phyloP scores from a whole-genome alignment of 2,888 invertebrate species.

The Ceramica pisi region DNA sequence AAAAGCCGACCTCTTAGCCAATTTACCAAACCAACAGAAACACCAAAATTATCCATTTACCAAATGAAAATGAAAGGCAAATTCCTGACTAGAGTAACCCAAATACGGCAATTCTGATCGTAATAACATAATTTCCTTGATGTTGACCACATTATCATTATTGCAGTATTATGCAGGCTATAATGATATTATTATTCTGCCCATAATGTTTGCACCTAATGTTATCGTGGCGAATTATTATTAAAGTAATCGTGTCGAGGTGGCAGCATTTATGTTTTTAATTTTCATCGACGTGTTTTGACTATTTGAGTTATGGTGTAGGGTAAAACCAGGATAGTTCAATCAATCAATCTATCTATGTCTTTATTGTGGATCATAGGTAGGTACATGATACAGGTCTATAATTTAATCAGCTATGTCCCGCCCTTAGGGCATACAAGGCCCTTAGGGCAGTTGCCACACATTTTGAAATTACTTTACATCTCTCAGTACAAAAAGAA shows the following conservation, averaged over 20 bases:
- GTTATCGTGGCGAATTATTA: slow-evolving; percentile 5
- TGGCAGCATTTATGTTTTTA: not conserved
- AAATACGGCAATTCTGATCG: slow-evolving; percentile 11
- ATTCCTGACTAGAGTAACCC: slow-evolving; percentile 41
- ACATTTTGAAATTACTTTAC: too few relatives aligned
- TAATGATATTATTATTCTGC: slow-evolving; percentile 17
- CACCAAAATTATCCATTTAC: slow-evolving; percentile 18
- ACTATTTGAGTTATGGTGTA: too few relatives aligned
- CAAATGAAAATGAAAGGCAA: slow-evolving; percentile 24
- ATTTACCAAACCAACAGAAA: not conserved
- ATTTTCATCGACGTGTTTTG: not conserved
- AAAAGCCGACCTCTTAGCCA: not conserved
- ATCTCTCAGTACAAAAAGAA: too few relatives aligned
- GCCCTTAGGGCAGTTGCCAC: too few relatives aligned
- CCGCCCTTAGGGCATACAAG: too few relatives aligned
- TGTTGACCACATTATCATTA: slow-evolving; percentile 30
- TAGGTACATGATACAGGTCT: too few relatives aligned
- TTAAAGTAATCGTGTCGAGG: not conserved
- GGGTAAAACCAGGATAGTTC: too few relatives aligned
- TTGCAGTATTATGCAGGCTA: slow-evolving; percentile 40
- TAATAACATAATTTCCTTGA: slow-evolving; percentile 29
- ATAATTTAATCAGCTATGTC: too few relatives aligned
- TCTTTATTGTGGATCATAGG: too few relatives aligned
- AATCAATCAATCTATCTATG: too few relatives aligned
- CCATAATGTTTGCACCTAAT: slow-evolving; percentile 30